Conservation (phyloP, 2,888 invertebrate genomes). For the Peribatodes rhomboidaria region DNA sequence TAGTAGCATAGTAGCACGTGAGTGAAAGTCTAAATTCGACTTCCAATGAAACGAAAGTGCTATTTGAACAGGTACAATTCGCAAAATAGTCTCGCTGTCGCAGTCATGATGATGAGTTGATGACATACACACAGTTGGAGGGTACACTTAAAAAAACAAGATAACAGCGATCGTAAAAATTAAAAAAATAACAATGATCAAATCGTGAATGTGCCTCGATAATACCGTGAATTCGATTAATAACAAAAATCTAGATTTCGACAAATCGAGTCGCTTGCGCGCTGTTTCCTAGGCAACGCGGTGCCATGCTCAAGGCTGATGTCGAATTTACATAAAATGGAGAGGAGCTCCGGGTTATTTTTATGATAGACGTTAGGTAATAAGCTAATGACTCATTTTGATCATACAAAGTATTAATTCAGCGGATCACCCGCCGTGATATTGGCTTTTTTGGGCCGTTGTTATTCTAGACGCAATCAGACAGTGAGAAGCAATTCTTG, state of each 20-base stretch:
- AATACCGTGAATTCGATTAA: slow-evolving; percentile 20
- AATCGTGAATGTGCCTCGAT: slow-evolving; percentile 16
- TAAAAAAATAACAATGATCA: slow-evolving; percentile 30
- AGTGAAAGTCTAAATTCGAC: slow-evolving; percentile 41
- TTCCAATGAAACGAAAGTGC: slow-evolving; percentile 28
- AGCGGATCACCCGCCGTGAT: slow-evolving; percentile 14
- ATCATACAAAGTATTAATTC: background rate
- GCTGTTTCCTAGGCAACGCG: slow-evolving; percentile 55
- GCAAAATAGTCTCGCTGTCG: slow-evolving; percentile 30
- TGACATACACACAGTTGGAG: slow-evolving; percentile 1
- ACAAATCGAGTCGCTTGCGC: slow-evolving; percentile 12
- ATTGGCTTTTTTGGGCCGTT: background rate
- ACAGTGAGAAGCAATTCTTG: slow-evolving; percentile 5
- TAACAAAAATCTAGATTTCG: slow-evolving; percentile 18
- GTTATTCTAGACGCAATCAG: slow-evolving; percentile 11
- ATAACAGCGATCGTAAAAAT: slow-evolving; percentile 15
- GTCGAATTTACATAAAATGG: slow-evolving; percentile 34
- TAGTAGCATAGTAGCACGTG: slow-evolving; percentile 20
- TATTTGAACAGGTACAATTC: slow-evolving; percentile 27
- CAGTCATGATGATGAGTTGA: slow-evolving; percentile 29
- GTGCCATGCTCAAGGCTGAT: slow-evolving; percentile 29
- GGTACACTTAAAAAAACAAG: slow-evolving; percentile 12
- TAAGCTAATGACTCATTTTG: slow-evolving; percentile 17
- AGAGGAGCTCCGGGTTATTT: slow-evolving; percentile 28
- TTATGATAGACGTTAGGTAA: slow-evolving; percentile 30